Percentiles rank a stretch among this genome's conserved stretches.
Conservation (phyloP, 2,113 vertebrate genomes). For the Anas platyrhynchos region DNA sequence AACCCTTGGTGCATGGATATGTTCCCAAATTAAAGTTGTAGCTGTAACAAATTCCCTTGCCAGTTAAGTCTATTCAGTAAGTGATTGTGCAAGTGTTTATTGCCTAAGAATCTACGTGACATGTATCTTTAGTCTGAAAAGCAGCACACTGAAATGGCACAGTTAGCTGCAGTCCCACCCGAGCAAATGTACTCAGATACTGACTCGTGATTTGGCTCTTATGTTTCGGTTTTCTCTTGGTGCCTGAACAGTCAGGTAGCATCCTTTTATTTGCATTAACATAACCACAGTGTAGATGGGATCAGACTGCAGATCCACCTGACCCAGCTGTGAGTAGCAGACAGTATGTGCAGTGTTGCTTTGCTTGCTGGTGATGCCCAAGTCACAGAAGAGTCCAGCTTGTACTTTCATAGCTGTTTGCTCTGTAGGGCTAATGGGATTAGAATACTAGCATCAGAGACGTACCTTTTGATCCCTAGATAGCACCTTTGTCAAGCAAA, state of each 20-base stretch:
- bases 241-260: neutral
- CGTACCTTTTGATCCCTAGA: neutral
- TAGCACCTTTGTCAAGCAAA: neutral
- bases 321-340: neutral
- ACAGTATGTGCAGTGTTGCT: neutral
- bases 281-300: neutral
- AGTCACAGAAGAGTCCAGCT: neutral
- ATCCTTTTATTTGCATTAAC: neutral
- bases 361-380: neutral
- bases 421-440: neutral
- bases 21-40: neutral
- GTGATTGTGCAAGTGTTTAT: slow-evolving; percentile 5
- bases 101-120: neutral
- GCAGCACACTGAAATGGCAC: neutral
- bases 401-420: neutral
- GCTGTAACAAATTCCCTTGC: slow-evolving; percentile 17
- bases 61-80: neutral
- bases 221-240: neutral
- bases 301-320: neutral
- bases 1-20: neutral
- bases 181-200: neutral
- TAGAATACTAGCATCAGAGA: neutral
- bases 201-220: neutral
- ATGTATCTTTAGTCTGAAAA: neutral
- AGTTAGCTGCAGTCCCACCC: neutral